These are phyloP conservation scores for Eupithecia pulchellata DNA, from an alignment of 2,888 invertebrate genomes.

Conservation along the genomic window DNA sequence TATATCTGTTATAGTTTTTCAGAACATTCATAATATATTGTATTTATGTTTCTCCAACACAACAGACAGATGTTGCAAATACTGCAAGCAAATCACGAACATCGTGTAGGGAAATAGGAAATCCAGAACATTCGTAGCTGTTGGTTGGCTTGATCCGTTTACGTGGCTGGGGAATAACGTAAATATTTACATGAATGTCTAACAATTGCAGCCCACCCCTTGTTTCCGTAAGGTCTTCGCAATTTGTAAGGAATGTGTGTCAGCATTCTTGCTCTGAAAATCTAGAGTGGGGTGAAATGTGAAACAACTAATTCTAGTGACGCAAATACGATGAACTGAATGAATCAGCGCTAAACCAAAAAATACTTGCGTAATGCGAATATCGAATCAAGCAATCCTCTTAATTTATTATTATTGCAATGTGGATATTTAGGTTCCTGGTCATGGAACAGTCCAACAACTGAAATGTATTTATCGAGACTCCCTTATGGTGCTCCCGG, in stretches of 20 bases:
- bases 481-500: too few species aligned
- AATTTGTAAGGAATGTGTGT: slow-evolving; percentile 29
- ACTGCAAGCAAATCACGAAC: slow-evolving; percentile 35
- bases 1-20: background rate
- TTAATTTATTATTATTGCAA: background rate
- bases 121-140: slow-evolving; percentile 44
- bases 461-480: background rate
- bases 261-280: slow-evolving; percentile 20
- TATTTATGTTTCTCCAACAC: slow-evolving; percentile 12
- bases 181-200: slow-evolving; percentile 30
- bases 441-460: background rate
- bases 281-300: slow-evolving; percentile 11
- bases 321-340: background rate
- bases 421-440: background rate
- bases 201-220: slow-evolving; percentile 24
- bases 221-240: slow-evolving; percentile 28
- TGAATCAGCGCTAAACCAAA: background rate
- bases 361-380: background rate
- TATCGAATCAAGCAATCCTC: background rate
- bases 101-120: slow-evolving; percentile 33
- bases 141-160: slow-evolving; percentile 39
- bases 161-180: slow-evolving; percentile 41
- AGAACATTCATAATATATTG: slow-evolving; percentile 1
- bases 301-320: background rate
- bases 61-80: slow-evolving; percentile 27